Evolutionary conservation across 2,888 invertebrate species (phyloP).

Genomic region (Amorpha juglandis): DNA sequence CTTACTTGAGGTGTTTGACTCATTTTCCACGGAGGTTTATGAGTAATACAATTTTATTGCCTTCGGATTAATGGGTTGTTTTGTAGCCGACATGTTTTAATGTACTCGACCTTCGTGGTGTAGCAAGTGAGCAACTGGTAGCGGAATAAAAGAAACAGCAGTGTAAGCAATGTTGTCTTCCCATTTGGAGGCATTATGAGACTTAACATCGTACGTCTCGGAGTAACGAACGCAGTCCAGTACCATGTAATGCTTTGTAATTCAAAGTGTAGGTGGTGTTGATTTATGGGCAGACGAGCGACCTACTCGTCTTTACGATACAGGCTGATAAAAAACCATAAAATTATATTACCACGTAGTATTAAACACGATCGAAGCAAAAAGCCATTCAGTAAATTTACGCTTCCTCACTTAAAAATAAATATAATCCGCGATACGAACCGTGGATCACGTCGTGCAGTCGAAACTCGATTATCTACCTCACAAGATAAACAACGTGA

Average conservation of each 20-base stretch:
- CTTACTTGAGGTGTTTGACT: neutral
- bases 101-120: neutral
- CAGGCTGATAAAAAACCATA: neutral
- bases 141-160: neutral
- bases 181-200: no score
- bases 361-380: neutral
- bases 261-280: no score
- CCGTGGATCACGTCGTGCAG: neutral
- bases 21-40: neutral
- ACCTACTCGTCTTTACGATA: no score
- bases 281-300: no score
- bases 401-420: neutral
- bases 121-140: neutral
- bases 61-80: neutral
- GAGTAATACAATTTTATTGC: neutral
- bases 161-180: no score
- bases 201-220: no score
- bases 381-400: neutral
- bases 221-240: no score
- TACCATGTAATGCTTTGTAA: no score
- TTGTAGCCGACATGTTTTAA: neutral
- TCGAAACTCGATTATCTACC: constrained; percentile 18
- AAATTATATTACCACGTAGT: neutral
- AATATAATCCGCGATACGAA: neutral
- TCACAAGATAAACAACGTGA: constrained; percentile 15